Evolutionary conservation across 2,888 invertebrate genomes (phyloP).

Genomic region (Aphelenchoides bicaudatus): DNA sequence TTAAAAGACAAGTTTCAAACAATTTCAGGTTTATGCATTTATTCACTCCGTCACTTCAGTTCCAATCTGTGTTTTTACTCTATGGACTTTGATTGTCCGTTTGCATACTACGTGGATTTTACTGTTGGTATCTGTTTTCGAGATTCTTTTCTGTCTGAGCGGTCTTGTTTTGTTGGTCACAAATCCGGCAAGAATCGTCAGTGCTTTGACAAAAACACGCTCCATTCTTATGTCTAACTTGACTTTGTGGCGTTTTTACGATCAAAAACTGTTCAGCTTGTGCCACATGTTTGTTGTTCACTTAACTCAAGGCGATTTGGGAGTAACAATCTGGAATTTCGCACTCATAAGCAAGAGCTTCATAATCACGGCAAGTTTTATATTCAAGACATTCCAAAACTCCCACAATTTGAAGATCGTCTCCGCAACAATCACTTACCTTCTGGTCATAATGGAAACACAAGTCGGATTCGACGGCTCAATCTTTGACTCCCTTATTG

Average conservation of each 20-base stretch:
- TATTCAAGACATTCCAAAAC: no score
- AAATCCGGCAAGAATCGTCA: not conserved
- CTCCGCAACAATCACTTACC: not conserved
- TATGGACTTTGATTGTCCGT: slow-evolving; percentile 13
- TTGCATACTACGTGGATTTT: not conserved
- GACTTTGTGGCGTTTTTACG: not conserved
- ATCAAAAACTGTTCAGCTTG: not conserved
- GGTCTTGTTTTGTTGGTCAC: slow-evolving; percentile 2
- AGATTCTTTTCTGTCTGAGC: not conserved
- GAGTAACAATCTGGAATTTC: slow-evolving; percentile 14
- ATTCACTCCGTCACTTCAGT: not conserved
- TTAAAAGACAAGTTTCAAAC: no score
- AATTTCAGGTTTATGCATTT: slow-evolving; percentile 9
- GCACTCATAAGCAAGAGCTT: not conserved
- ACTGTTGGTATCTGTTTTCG: no score
- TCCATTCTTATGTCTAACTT: not conserved
- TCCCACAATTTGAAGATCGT: no score
- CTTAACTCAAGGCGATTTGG: slow-evolving; percentile 16
- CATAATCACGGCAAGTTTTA: no score
- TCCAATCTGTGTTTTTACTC: not conserved
- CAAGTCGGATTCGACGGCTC: no score
- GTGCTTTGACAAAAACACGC: not conserved
- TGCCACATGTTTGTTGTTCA: slow-evolving; percentile 18
- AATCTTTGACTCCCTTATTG: no score
- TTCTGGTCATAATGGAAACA: not conserved